phyloP scores from a whole-genome alignment of 2,888 invertebrate species.

The Sinhomidia bicolor region DNA sequence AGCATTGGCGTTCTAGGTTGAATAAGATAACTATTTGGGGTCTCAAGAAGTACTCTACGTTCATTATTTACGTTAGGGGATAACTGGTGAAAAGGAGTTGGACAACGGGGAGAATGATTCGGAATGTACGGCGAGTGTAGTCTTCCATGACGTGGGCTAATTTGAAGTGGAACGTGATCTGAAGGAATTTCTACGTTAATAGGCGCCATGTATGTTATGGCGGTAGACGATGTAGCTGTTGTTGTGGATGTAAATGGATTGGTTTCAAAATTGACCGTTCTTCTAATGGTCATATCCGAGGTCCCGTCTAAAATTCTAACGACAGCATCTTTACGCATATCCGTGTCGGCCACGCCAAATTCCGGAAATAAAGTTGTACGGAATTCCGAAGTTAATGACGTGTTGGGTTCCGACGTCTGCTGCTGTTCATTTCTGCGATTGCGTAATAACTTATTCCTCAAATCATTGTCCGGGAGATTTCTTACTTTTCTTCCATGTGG shows the following conservation, averaged over 20 bases:
- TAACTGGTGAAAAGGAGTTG: not conserved
- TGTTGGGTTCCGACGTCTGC: not conserved
- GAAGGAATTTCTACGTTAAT: slow-evolving; percentile 18
- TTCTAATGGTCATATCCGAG: slow-evolving; percentile 12
- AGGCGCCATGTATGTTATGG: slow-evolving; percentile 17
- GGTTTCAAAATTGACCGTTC: slow-evolving; percentile 24
- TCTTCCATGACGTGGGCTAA: not conserved
- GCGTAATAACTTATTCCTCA: slow-evolving; percentile 32
- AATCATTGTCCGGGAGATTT: slow-evolving; percentile 33
- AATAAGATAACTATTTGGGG: too few relatives aligned
- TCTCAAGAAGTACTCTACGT: not conserved
- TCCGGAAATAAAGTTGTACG: slow-evolving; percentile 11
- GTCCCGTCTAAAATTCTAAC: not conserved
- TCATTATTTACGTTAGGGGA: not conserved
- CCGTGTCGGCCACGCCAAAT: slow-evolving; percentile 43
- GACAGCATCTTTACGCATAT: not conserved
- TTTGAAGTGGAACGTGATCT: not conserved
- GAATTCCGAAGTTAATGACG: too few relatives aligned
- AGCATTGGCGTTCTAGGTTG: not conserved
- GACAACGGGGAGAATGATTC: not conserved
- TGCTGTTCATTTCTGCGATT: slow-evolving; percentile 19
- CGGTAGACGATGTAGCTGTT: not conserved
- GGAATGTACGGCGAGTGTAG: not conserved
- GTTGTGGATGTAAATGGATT: not conserved
- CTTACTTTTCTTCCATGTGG: not conserved